Evolutionary conservation across 2,888 invertebrate genomes (phyloP).

Genomic region (Euphydryas editha): DNA sequence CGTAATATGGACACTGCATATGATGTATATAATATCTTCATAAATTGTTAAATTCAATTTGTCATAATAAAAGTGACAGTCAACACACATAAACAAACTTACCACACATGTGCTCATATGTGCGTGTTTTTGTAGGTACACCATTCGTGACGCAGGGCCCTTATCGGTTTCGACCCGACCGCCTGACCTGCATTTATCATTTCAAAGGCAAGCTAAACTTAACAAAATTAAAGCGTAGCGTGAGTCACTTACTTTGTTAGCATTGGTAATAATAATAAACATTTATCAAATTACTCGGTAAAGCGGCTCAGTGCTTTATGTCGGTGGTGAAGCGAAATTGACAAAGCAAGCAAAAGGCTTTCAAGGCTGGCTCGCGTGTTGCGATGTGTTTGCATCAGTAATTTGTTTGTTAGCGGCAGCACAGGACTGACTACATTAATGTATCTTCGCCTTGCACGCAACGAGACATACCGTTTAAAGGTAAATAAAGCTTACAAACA

Average conservation of each 20-base stretch:
- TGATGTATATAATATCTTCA: conserved; percentile 15
- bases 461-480: conserved; percentile 60
- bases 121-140: conserved; percentile 33
- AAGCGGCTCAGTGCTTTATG: conserved; percentile 57
- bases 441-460: conserved; percentile 74
- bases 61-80: conserved; percentile 31
- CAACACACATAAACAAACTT: conserved; percentile 18
- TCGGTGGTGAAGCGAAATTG: conserved; percentile 63
- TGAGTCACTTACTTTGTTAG: conserved; percentile 67
- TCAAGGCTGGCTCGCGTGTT: conserved; percentile 78
- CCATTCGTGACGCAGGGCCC: conserved; percentile 41
- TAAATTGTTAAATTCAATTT: conserved; percentile 34
- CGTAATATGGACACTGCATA: conserved; percentile 5
- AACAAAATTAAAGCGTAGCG: conserved; percentile 46
- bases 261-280: conserved; percentile 75
- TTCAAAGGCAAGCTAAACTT: conserved; percentile 43
- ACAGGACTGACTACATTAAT: conserved; percentile 78
- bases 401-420: conserved; percentile 82
- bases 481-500: conserved; percentile 20
- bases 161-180: conserved; percentile 48
- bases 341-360: conserved; percentile 80
- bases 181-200: conserved; percentile 48
- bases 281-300: conserved; percentile 67
- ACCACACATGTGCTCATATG: conserved; percentile 16
- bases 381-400: conserved; percentile 82